Percentiles rank a stretch among this genome's conserved stretches.
These are phyloP conservation scores for Danionella cerebrum DNA, from an alignment of 2,113 vertebrate genomes.

Conservation along the genomic window DNA sequence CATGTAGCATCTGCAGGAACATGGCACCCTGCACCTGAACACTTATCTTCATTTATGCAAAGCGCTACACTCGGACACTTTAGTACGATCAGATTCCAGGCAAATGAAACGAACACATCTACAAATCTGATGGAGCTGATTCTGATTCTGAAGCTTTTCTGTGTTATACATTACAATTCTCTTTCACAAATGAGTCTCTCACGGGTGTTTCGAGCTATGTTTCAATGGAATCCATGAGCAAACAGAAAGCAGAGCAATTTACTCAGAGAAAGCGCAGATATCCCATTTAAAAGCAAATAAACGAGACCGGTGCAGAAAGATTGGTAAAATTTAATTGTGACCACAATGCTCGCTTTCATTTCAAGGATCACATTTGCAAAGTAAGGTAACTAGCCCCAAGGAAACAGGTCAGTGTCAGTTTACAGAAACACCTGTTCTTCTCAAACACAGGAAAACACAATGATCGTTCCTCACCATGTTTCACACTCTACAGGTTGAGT, in stretches of 20 bases:
- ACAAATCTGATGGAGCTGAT: too few species aligned
- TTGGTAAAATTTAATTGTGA: too few species aligned
- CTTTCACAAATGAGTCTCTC: too few species aligned
- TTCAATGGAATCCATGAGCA: slow-evolving; percentile 1
- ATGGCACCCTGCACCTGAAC: background rate
- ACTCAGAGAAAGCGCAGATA: slow-evolving; percentile 13
- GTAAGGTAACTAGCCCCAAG: background rate
- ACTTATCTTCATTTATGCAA: background rate
- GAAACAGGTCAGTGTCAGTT: slow-evolving; percentile 50
- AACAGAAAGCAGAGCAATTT: background rate
- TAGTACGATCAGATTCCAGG: slow-evolving; percentile 30
- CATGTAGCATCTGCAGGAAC: background rate
- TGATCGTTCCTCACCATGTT: background rate
- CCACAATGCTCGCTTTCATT: too few species aligned
- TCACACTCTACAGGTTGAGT: background rate
- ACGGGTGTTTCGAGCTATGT: background rate
- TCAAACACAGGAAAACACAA: background rate
- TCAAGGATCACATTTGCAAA: too few species aligned
- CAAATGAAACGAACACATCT: background rate
- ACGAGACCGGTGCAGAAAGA: background rate
- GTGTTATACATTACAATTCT: too few species aligned
- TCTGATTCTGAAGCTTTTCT: too few species aligned
- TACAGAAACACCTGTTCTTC: slow-evolving; percentile 61
- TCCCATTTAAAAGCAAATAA: background rate
- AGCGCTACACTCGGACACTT: background rate